These are phyloP conservation scores for Rhyacophila brunnea DNA, from an alignment of 1,140 invertebrate genomes.

Conservation along the genomic window DNA sequence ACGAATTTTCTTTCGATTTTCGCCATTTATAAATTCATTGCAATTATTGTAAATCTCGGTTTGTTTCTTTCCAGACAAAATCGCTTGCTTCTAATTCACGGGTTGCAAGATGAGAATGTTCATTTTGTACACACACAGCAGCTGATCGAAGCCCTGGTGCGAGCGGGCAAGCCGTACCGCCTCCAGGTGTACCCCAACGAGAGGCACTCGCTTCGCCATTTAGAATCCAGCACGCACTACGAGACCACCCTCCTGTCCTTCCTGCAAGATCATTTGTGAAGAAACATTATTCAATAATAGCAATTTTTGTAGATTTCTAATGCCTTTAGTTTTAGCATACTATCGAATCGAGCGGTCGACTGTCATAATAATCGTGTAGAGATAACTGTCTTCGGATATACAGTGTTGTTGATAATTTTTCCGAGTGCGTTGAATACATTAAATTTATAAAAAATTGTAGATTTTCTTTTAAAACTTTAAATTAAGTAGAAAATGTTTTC, in stretches of 20 bases:
- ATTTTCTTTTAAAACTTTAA: no score
- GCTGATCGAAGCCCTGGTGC: slow-evolving; percentile 85
- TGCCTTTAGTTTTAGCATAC: no score
- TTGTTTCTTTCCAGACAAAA: slow-evolving; percentile 70
- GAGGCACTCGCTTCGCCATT: slow-evolving; percentile 86
- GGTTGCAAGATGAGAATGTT: slow-evolving; percentile 98
- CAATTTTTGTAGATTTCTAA: no score
- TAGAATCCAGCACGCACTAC: slow-evolving; percentile 94
- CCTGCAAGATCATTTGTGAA: slow-evolving; percentile 84
- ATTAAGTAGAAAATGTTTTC: no score
- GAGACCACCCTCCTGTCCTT: slow-evolving; percentile 91
- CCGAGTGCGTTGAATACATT: no score
- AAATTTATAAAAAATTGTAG: no score
- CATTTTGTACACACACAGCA: slow-evolving; percentile 96
- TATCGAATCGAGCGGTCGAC: no score
- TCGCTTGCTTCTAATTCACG: slow-evolving; percentile 94
- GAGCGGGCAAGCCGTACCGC: slow-evolving; percentile 77
- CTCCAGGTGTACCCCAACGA: slow-evolving; percentile 86
- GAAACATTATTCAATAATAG: not conserved
- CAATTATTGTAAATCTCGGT: slow-evolving; percentile 4
- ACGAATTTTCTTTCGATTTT: no score
- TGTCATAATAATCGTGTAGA: no score
- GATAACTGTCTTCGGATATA: no score
- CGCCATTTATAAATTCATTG: no score
- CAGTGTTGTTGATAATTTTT: no score